These are phyloP conservation scores for Selene dorsalis DNA, from an alignment of 2,797 vertebrate species.

Conservation along the genomic window DNA sequence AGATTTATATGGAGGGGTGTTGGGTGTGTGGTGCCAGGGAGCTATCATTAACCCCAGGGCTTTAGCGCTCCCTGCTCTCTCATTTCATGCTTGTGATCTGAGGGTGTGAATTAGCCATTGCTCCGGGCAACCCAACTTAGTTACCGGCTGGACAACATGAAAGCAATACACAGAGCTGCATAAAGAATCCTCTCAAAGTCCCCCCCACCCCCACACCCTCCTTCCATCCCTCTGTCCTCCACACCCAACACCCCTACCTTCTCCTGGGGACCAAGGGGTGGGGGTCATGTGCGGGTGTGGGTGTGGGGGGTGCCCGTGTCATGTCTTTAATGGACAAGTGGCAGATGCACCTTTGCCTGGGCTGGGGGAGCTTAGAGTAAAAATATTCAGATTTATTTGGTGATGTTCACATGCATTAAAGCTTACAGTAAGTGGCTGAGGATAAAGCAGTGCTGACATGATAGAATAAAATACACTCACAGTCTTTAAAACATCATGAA, in stretches of 20 bases:
- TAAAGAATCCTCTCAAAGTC: conserved; percentile 85
- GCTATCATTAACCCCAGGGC: conserved; percentile 86
- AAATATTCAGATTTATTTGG: conserved; percentile 73
- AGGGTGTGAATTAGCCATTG: conserved; percentile 86
- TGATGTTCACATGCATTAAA: conserved; percentile 71
- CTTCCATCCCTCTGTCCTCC: conserved; percentile 54
- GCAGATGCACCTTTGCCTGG: conserved; percentile 76
- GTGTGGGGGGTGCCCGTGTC: conserved; percentile 63
- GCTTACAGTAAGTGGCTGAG: conserved; percentile 62
- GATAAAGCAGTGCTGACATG: conserved; percentile 49
- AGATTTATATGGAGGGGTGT: conserved; percentile 82
- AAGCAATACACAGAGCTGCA: conserved; percentile 88
- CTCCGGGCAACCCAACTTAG: conserved; percentile 84
- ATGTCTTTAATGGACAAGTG: conserved; percentile 76
- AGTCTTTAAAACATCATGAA: conserved; percentile 1
- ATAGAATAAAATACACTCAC: conserved; percentile 30
- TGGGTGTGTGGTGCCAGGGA: conserved; percentile 70
- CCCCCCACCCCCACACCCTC: conserved; percentile 47
- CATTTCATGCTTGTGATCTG: conserved; percentile 89
- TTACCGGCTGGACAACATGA: conserved; percentile 88
- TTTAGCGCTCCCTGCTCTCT: conserved; percentile 83
- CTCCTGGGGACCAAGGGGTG: conserved; percentile 61
- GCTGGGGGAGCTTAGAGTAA: conserved; percentile 61
- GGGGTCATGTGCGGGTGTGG: neutral
- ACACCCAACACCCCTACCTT: conserved; percentile 71